These are phyloP conservation scores for Amphiprion ocellaris DNA, from an alignment of 2,113 vertebrate species.

Conservation along the genomic window DNA sequence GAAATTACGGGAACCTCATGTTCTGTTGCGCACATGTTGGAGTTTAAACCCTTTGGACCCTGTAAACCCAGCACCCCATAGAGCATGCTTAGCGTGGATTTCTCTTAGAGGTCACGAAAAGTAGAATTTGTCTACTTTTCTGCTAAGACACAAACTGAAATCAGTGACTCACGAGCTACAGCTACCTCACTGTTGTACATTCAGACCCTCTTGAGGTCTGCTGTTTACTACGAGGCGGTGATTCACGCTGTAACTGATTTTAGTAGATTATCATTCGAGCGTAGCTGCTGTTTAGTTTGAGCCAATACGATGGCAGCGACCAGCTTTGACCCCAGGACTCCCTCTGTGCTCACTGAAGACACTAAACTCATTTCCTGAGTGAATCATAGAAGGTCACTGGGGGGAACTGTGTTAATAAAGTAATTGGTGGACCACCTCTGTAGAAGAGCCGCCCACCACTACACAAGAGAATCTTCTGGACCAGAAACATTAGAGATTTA, in stretches of 20 bases:
- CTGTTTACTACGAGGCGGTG: constrained; percentile 33
- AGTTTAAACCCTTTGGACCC: constrained; percentile 56
- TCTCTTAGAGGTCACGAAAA: constrained; percentile 1
- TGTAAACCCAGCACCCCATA: constrained; percentile 7
- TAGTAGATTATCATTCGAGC: constrained; percentile 31
- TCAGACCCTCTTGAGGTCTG: constrained; percentile 2
- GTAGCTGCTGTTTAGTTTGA: constrained; percentile 34
- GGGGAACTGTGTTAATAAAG: constrained; percentile 62
- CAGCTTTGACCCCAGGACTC: not conserved
- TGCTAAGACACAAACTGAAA: not conserved
- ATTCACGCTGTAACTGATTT: constrained; percentile 40
- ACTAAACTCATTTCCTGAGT: constrained; percentile 66
- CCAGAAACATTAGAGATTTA: constrained; percentile 13
- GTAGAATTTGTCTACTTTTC: constrained; percentile 1
- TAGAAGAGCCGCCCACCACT: constrained; percentile 25
- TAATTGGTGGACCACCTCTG: constrained; percentile 69
- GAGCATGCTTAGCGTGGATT: not conserved
- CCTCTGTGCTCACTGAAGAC: constrained; percentile 40
- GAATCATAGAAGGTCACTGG: constrained; percentile 54
- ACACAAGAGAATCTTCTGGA: constrained; percentile 49
- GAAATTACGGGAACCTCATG: constrained; percentile 37
- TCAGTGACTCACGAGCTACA: not conserved
- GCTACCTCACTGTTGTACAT: not conserved
- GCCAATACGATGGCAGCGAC: not conserved
- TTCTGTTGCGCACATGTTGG: constrained; percentile 50